A percentile compares a stretch with the other conserved stretches of the same genome.
Evolutionary conservation across 92 coral and sea anemone species (phyloP).

Genomic region (Porites lobata): DNA sequence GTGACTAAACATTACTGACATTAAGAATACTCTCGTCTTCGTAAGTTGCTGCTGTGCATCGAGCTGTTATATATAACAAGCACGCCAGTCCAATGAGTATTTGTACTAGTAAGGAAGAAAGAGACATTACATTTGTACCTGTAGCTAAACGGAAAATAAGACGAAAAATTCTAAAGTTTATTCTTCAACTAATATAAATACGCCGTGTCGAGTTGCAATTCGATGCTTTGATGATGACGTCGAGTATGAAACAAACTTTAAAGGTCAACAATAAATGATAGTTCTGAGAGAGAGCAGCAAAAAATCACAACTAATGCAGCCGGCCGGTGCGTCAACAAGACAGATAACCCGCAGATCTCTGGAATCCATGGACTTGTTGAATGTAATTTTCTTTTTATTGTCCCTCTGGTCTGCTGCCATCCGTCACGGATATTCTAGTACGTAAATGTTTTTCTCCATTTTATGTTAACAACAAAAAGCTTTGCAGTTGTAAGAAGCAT

Average conservation of each 20-base stretch:
- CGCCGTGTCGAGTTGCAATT: slow-evolving; percentile 16
- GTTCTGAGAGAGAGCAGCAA: not conserved
- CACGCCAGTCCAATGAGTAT: too few species aligned
- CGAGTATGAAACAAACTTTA: not conserved
- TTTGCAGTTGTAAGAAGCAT: not conserved
- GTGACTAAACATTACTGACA: too few species aligned
- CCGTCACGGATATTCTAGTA: not conserved
- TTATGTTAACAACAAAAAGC: not conserved
- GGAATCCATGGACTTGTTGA: slow-evolving; percentile 14
- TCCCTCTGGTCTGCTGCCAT: not conserved
- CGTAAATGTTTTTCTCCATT: not conserved
- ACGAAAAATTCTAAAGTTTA: too few species aligned
- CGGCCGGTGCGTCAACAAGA: not conserved
- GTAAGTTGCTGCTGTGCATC: too few species aligned
- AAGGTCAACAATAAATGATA: not conserved
- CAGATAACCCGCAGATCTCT: not conserved
- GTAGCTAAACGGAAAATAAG: too few species aligned
- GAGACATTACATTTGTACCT: too few species aligned
- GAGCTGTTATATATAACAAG: too few species aligned
- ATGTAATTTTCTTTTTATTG: not conserved
- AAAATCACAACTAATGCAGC: too few species aligned
- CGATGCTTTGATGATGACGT: not conserved
- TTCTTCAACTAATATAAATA: too few species aligned
- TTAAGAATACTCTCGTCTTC: too few species aligned
- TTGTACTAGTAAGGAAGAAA: too few species aligned